Percentiles rank a stretch among this genome's conserved stretches.
Evolutionary conservation across 2,113 vertebrate species (phyloP).

Genomic region (Plectropomus leopardus): DNA sequence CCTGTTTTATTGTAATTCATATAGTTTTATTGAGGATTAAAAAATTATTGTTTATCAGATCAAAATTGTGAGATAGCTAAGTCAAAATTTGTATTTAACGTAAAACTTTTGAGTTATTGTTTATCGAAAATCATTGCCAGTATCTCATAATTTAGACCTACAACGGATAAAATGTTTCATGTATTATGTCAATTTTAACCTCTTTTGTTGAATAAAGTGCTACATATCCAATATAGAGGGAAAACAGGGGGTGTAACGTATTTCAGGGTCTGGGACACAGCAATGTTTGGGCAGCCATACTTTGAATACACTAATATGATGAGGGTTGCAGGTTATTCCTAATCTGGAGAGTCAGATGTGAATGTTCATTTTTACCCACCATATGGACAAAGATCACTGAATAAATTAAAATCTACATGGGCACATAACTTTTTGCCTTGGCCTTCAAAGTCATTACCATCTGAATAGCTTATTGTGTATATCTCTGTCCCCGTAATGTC

Average conservation of each 20-base stretch:
- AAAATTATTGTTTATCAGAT: too few relatives aligned
- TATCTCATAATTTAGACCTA: too few relatives aligned
- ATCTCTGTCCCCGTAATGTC: neutral
- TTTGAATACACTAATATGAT: neutral
- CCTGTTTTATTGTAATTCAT: neutral
- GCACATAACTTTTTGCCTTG: neutral
- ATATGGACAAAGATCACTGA: neutral
- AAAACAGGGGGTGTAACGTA: neutral
- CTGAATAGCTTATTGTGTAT: neutral
- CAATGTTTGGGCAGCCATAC: neutral
- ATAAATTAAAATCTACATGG: neutral
- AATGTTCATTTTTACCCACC: neutral
- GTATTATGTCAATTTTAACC: too few relatives aligned
- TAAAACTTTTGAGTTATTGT: too few relatives aligned
- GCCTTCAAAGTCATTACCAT: conserved; percentile 18
- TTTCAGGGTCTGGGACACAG: neutral
- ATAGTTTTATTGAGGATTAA: too few relatives aligned
- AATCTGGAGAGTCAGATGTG: neutral
- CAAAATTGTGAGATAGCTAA: too few relatives aligned
- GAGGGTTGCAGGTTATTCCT: neutral
- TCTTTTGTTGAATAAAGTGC: too few relatives aligned
- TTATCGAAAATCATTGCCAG: too few relatives aligned
- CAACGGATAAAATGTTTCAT: too few relatives aligned
- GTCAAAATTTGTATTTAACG: too few relatives aligned
- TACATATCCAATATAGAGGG: too few relatives aligned